Percentiles rank a stretch among this genome's conserved stretches.
phyloP scores from a whole-genome alignment of 2,888 invertebrate species.

The Cephus pulcher region DNA sequence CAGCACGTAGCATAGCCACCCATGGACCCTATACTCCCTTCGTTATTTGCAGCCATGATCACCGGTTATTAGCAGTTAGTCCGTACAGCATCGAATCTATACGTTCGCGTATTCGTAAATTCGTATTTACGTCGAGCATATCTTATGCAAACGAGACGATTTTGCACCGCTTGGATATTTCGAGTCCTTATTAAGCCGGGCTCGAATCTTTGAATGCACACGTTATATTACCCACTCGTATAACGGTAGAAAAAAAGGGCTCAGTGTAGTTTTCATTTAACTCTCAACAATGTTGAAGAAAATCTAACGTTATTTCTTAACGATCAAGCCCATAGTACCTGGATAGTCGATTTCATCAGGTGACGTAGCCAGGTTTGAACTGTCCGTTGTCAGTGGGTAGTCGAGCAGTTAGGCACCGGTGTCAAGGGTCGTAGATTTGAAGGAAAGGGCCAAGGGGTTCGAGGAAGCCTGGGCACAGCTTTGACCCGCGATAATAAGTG shows the following conservation, averaged over 20 bases:
- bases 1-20: constrained; percentile 43
- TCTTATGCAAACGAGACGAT: constrained; percentile 66
- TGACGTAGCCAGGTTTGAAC: background rate
- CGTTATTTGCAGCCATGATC: constrained; percentile 61
- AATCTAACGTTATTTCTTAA: background rate
- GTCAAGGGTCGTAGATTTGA: background rate
- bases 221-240: background rate
- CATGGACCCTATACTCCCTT: constrained; percentile 54
- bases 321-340: background rate
- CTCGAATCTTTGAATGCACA: background rate
- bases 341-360: background rate
- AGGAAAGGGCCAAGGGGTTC: background rate
- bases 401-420: background rate
- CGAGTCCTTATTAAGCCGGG: constrained; percentile 51
- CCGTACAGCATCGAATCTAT: constrained; percentile 64
- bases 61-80: constrained; percentile 64
- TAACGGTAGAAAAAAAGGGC: background rate
- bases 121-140: constrained; percentile 62
- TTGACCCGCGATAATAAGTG: constrained; percentile 48
- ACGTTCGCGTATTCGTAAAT: constrained; percentile 64
- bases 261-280: background rate
- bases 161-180: constrained; percentile 59
- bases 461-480: constrained; percentile 10
- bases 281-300: background rate
- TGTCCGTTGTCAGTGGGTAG: background rate